Percentiles rank a stretch among this genome's conserved stretches.
Conservation (phyloP, 2,113 vertebrate genomes). For the Nesogale talazaci region DNA sequence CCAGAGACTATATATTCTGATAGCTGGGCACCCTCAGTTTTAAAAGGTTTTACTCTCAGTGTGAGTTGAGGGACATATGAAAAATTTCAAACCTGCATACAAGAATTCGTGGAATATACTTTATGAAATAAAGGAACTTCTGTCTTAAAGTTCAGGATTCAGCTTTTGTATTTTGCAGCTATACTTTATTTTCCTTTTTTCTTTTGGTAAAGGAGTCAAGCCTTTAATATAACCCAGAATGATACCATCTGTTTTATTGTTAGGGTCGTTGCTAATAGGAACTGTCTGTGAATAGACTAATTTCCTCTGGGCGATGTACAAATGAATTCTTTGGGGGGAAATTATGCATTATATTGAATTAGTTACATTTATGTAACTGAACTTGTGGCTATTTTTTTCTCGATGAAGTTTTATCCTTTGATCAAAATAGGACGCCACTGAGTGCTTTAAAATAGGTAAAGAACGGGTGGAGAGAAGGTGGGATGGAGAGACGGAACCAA, state of each 20-base stretch:
- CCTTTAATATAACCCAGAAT: background rate
- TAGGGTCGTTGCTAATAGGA: background rate
- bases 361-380: background rate
- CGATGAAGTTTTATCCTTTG: background rate
- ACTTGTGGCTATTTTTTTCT: background rate
- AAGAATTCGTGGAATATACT: background rate
- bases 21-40: too few species aligned
- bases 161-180: background rate
- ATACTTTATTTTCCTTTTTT: background rate
- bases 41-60: too few species aligned
- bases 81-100: background rate
- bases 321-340: background rate
- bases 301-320: background rate
- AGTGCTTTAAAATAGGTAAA: background rate
- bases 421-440: conserved; percentile 4
- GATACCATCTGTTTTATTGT: background rate
- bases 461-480: too few species aligned
- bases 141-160: background rate
- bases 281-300: background rate
- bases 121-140: background rate
- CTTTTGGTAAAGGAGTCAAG: background rate
- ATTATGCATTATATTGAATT: background rate
- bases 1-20: too few species aligned
- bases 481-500: too few species aligned
- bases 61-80: too few species aligned